Base-by-base conservation (phyloP, 2,797 vertebrate genomes). In the Ibycter americanus region DNA sequence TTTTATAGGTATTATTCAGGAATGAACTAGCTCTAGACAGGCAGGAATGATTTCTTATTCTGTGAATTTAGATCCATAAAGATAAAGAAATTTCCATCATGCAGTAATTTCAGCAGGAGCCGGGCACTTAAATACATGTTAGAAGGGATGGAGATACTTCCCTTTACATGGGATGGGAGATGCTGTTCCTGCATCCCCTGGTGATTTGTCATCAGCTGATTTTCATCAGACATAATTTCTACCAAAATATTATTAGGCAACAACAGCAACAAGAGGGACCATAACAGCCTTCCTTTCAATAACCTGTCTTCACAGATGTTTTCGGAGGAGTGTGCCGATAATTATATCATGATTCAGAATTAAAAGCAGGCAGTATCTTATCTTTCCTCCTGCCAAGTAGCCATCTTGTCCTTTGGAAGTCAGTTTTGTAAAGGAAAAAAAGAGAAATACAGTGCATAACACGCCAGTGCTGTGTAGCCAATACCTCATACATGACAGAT, bases 341-440 rank as follows among this genome's bases (percentile, higher is more conserved):
- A 68, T 38, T 22, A 12, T 38, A 40, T 66, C 42, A 59, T 15
- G 31, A 74, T 88, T 83, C 71, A 77, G 87, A 95, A 65, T 74
- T 62, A 77, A 81, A 96, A 95, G 91, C 51, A 85, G 87, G 89
- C 52, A 93, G 29, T n/a, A 40, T 54, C 58, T 73, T 73, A 78
- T 38, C 93, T 61, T 71, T 73, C 40, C 72, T 55, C n/a, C 66
- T 34, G 63, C 59, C 78, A 81, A 92, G 82, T 23, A 80, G 21
- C 56, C 2, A 2, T 46, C 76, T 42, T 11, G 20, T n/a, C 66
- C 80, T 82, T 91, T 73, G 32, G 85, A 94, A 92, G 87, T 66
- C 89, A 81, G 47, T 77, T 86, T 92, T 61, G 56, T 47, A 84
- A 81, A 89, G 79, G 63, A 76, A 84, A 82, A 83, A 56, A 65